A percentile compares a stretch with the other conserved stretches of the same genome.
These are phyloP conservation scores for Phragmatobia fuliginosa DNA, from an alignment of 2,888 invertebrate species.

Conservation along the genomic window DNA sequence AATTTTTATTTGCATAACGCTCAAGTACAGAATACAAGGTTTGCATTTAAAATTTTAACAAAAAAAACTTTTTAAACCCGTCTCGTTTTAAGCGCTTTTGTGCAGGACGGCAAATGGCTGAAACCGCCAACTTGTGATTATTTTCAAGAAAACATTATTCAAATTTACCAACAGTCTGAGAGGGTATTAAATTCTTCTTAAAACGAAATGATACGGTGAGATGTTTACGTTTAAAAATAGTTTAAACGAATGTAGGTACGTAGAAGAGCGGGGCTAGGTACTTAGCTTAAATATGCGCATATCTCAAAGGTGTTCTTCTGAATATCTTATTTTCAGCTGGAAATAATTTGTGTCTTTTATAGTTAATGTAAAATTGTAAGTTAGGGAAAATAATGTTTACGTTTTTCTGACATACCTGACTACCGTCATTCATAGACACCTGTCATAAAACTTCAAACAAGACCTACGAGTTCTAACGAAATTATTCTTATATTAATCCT, in stretches of 20 bases:
- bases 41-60: constrained; percentile 46
- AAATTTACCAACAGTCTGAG: constrained; percentile 57
- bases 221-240: constrained; percentile 22
- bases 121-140: constrained; percentile 61
- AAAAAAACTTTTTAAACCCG: constrained; percentile 44
- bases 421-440: neutral
- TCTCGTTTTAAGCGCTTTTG: constrained; percentile 47
- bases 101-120: constrained; percentile 52
- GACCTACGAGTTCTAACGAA: neutral
- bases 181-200: constrained; percentile 54
- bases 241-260: constrained; percentile 19
- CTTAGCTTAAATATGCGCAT: constrained; percentile 16
- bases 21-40: constrained; percentile 39
- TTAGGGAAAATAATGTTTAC: no score
- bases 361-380: neutral
- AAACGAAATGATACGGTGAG: constrained; percentile 48
- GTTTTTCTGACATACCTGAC: no score
- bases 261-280: constrained; percentile 4
- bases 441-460: neutral
- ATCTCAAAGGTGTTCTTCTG: constrained; percentile 5
- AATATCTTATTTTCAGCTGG: neutral
- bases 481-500: neutral
- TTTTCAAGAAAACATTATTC: constrained; percentile 63
- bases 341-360: neutral
- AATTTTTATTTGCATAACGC: constrained; percentile 42